A percentile compares a stretch with the other conserved stretches of the same genome.
These are phyloP conservation scores for Prionailurus bengalensis DNA, from an alignment of 2,113 vertebrate species.

Conservation along the genomic window DNA sequence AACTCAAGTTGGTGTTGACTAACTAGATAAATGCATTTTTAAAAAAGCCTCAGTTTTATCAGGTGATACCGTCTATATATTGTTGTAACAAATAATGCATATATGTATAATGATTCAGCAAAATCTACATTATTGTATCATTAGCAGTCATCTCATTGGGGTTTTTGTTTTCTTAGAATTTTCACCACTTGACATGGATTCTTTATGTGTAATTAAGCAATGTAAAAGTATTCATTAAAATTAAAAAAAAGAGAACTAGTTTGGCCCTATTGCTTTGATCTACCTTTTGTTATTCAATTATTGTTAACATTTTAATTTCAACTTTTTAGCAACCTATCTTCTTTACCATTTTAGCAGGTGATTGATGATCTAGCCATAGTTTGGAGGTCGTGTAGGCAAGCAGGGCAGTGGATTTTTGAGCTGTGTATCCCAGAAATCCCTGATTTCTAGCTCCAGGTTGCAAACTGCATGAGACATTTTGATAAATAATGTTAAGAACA, in stretches of 20 bases:
- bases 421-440: not conserved
- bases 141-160: not conserved
- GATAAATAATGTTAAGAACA: constrained; percentile 33
- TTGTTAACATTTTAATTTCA: constrained; percentile 43
- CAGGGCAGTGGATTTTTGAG: not conserved
- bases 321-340: not conserved
- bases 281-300: not conserved
- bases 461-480: constrained; percentile 11
- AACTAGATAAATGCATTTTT: not conserved
- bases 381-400: not conserved
- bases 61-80: not conserved
- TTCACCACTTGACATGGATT: not conserved
- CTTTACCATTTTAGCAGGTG: not conserved
- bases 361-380: not conserved
- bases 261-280: not conserved
- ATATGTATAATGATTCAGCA: not conserved
- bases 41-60: not conserved
- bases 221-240: not conserved
- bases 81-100: not conserved
- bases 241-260: constrained; percentile 13
- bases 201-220: constrained; percentile 1
- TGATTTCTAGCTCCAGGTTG: not conserved
- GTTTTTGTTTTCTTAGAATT: not conserved
- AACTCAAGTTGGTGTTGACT: not conserved
- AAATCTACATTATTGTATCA: not conserved